These are phyloP conservation scores for Muntiacus reevesi DNA, from an alignment of 2,113 vertebrate species.

Conservation along the genomic window DNA sequence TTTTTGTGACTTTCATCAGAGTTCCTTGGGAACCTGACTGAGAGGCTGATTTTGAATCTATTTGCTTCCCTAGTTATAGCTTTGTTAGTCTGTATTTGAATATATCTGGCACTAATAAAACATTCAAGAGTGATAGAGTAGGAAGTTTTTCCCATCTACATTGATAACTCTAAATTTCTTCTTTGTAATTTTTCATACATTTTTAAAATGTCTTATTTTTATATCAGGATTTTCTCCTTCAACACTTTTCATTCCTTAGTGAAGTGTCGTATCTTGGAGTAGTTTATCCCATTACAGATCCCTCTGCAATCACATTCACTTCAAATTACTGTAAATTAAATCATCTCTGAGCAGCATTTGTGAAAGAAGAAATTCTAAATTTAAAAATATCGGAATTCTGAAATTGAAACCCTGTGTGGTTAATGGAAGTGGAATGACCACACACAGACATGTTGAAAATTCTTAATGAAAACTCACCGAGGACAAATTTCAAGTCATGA, in stretches of 20 bases:
- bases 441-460: not conserved
- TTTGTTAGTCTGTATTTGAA: not conserved
- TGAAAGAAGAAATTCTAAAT: not conserved
- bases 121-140: not conserved
- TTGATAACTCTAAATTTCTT: not conserved
- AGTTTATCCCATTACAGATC: not conserved
- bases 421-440: conserved; percentile 12
- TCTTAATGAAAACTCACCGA: not conserved
- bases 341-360: not conserved
- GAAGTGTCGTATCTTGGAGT: not conserved
- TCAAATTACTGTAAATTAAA: conserved; percentile 26
- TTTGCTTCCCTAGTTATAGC: not conserved
- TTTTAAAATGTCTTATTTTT: not conserved
- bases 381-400: not conserved
- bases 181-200: not conserved
- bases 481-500: not conserved
- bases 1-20: not conserved
- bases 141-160: not conserved
- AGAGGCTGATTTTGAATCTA: not conserved
- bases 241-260: not conserved
- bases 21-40: not conserved
- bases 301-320: not conserved
- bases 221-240: not conserved
- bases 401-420: not conserved
- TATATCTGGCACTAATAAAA: not conserved